Evolutionary conservation across 2,888 invertebrate species (phyloP), one percentile per base, ranked within the genome.

Genomic region (Atrina japonica): DNA sequence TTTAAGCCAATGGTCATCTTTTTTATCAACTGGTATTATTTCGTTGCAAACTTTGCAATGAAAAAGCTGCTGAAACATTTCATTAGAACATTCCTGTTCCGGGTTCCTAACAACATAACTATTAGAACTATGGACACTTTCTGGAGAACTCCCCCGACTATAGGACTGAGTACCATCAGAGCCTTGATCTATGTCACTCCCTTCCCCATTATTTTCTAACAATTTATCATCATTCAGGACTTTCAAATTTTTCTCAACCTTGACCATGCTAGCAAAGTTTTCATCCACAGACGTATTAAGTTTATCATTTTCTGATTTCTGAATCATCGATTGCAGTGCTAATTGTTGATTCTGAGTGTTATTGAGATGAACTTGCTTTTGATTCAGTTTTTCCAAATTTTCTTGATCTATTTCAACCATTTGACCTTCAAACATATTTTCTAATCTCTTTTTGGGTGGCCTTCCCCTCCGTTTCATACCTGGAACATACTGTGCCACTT

Each of bases 11-110:
- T 84, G 84, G 3, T 66, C 68, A n/a, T 73, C 75, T 52, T 81
- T 82, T 7, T 79, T 77, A n/a, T 85, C 79, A 5, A 79, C 77
- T 0, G 83, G 80, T 18, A 85, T 71, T 11, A 84, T 78, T 21
- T 81, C 83, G 50, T 86, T 83, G 69, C 84, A 84, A 0, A 82
- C 70, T 59, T 83, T 83, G 67, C 85, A 86, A 53, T 84, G 83
- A 65, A 81, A 84, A n/a, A 84, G 70, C 66, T 83, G 83, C 52
- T 83, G 82, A 63, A 80, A 82, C 74, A 82, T 68, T 23, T 81
- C 69, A 53, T 71, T 68, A 0, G 53, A 40, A 16, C 40, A 16
- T 7, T 56, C 29, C 40, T 56, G 56, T 21, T 40, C 56, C 14
- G 40, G 23, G 14, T 35, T 40, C 14, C 56, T 40, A 18, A 18